A percentile compares a stretch with the other conserved stretches of the same genome.
phyloP scores from a whole-genome alignment of 2,888 invertebrate genomes.

The Anoplius nigerrimus region DNA sequence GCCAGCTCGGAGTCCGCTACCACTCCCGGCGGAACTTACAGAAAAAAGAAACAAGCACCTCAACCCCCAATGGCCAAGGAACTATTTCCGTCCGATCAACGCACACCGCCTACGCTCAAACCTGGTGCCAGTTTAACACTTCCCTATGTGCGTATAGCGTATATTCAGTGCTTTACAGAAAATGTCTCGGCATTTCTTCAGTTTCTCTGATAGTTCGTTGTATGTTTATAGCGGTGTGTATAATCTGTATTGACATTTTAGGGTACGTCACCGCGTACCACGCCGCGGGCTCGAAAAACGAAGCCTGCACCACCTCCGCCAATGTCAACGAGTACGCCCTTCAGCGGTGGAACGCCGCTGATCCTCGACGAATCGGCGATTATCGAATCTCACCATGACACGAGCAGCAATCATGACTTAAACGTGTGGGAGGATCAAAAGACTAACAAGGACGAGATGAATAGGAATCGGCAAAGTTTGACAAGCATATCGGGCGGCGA shows the following conservation, averaged over 20 bases:
- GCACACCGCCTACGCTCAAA: slow-evolving; percentile 14
- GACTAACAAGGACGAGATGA: slow-evolving; percentile 78
- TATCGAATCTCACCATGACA: slow-evolving; percentile 41
- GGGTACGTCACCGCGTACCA: slow-evolving; percentile 69
- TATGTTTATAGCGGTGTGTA: background rate
- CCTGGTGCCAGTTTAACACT: background rate
- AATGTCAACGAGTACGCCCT: slow-evolving; percentile 34
- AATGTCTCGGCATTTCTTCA: too few relatives aligned
- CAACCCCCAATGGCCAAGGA: slow-evolving; percentile 77
- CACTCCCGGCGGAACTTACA: slow-evolving; percentile 76
- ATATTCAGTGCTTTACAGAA: background rate
- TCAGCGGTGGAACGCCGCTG: slow-evolving; percentile 54
- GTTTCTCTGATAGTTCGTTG: background rate
- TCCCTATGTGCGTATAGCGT: background rate
- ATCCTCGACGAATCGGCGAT: slow-evolving; percentile 38
- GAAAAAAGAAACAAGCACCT: slow-evolving; percentile 84
- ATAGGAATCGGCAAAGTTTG: slow-evolving; percentile 77
- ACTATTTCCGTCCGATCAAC: slow-evolving; percentile 40
- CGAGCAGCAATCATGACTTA: slow-evolving; percentile 32
- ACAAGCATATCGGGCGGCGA: slow-evolving; percentile 39
- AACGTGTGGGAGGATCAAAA: slow-evolving; percentile 77
- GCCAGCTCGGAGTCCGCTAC: slow-evolving; percentile 71
- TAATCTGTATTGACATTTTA: slow-evolving; percentile 23
- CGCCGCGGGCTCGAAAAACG: slow-evolving; percentile 79
- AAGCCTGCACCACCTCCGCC: slow-evolving; percentile 83